Evolutionary conservation across 2,888 invertebrate species (phyloP).

Genomic region (Himalopsyche japonica): DNA sequence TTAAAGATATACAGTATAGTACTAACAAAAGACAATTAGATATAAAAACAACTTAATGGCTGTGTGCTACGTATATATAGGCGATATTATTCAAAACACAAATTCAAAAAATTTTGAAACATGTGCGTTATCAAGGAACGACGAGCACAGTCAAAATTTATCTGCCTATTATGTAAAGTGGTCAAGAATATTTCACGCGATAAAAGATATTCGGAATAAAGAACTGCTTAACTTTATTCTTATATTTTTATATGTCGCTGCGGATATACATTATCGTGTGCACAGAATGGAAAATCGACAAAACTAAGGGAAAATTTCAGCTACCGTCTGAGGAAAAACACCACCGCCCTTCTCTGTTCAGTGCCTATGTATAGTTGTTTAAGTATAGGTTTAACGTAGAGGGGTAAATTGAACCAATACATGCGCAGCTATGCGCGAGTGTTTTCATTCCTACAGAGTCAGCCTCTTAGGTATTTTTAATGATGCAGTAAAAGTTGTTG

Average conservation of each 20-base stretch:
- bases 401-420: not conserved
- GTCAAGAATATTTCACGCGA: not conserved
- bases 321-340: constrained; percentile 8
- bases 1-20: not conserved
- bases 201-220: not conserved
- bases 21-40: no score
- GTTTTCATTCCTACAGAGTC: not conserved
- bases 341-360: constrained; percentile 20
- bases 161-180: not conserved
- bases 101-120: not conserved
- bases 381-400: not conserved
- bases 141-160: not conserved
- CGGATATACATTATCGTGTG: not conserved
- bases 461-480: not conserved
- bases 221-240: not conserved
- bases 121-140: not conserved
- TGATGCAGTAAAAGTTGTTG: no score
- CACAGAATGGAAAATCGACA: constrained; percentile 15
- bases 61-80: no score
- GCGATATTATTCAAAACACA: not conserved
- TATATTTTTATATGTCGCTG: not conserved
- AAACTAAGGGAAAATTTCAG: constrained; percentile 12
- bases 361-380: not conserved
- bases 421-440: not conserved
- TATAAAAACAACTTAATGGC: no score